Base-by-base conservation (phyloP, 2,797 vertebrate genomes). In the Menidia menidia region DNA sequence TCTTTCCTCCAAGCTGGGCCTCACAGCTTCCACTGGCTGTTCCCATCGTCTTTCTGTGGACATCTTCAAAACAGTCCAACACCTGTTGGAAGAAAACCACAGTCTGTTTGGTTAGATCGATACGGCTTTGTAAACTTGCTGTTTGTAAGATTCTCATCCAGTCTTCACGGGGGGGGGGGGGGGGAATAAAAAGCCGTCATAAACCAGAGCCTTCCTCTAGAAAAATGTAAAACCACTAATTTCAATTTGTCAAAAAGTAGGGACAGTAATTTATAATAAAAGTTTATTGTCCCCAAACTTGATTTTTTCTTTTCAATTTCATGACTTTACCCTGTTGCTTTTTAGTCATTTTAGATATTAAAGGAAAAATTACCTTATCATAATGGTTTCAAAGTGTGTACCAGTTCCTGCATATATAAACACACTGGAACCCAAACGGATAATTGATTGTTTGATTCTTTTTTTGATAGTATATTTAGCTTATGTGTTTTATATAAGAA, bases 1-100 rank as follows among this genome's bases (percentile, higher is more conserved):
- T 92, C 89, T 84, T 73, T 67, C 41, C 61, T 60, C 25, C 54
- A 60, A 71, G 81, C 66, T 65, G 59, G 52, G 51, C 47, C 35
- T 35, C 19, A 67, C 41, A 47, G 50, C 31, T 7, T 60, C 14
- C 18, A 58, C 4, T 19, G 51, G 39, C 13, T 64, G n/a, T 18
- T 74, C 64, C 45, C 18, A 50, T 54, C 4, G 33, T 63, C 4
- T 71, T 54, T 33, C 14, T 72, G 4, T 31, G 0, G 30, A 12
- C 0, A 2, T 43, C 9, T 64, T 78, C 42, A 19, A 2, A 4
- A 44, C 42, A 32, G 57, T 71, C 35, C 1, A 60, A 56, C 0
- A 66, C n/a, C 1, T 60, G 12, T 55, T 47, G 41, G 16, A 52
- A n/a, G 4, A 70, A 31, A 54, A n/a, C 2, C 13, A 18, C 39